phyloP scores from a whole-genome alignment of 2,888 invertebrate species.

The Netelia fuscicornis region DNA sequence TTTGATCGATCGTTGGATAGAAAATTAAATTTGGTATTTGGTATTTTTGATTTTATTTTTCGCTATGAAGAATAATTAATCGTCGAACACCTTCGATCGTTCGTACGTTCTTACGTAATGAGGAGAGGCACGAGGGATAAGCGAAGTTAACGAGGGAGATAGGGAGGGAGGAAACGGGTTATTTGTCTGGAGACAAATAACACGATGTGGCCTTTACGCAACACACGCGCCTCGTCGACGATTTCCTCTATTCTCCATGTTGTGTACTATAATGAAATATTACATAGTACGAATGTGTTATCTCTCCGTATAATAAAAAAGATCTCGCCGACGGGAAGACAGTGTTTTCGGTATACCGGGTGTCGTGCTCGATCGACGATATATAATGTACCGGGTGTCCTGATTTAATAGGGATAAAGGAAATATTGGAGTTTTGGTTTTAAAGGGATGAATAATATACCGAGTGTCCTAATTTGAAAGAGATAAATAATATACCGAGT shows the following conservation, averaged over 20 bases:
- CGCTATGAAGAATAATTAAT: background rate
- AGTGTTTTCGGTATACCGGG: too few relatives aligned
- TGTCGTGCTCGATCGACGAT: too few relatives aligned
- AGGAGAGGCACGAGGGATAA: constrained; percentile 60
- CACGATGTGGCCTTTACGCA: constrained; percentile 69
- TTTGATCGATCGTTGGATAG: background rate
- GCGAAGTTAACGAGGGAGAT: constrained; percentile 66
- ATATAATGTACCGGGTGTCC: too few relatives aligned
- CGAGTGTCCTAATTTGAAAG: too few relatives aligned
- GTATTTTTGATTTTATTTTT: background rate
- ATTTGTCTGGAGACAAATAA: constrained; percentile 29
- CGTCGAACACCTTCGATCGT: constrained; percentile 27
- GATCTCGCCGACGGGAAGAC: too few relatives aligned
- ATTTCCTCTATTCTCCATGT: constrained; percentile 24
- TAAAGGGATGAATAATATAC: too few relatives aligned
- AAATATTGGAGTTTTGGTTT: too few relatives aligned
- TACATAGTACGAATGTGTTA: background rate
- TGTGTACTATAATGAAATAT: constrained; percentile 5
- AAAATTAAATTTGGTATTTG: background rate
- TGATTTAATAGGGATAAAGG: too few relatives aligned
- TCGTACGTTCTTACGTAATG: constrained; percentile 52
- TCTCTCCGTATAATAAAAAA: too few relatives aligned
- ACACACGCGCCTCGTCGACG: constrained; percentile 43
- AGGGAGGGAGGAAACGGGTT: background rate
- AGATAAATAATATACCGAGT: too few relatives aligned